Evolutionary conservation across 2,797 vertebrate genomes (phyloP).

Genomic region (Decapterus maruadsi): DNA sequence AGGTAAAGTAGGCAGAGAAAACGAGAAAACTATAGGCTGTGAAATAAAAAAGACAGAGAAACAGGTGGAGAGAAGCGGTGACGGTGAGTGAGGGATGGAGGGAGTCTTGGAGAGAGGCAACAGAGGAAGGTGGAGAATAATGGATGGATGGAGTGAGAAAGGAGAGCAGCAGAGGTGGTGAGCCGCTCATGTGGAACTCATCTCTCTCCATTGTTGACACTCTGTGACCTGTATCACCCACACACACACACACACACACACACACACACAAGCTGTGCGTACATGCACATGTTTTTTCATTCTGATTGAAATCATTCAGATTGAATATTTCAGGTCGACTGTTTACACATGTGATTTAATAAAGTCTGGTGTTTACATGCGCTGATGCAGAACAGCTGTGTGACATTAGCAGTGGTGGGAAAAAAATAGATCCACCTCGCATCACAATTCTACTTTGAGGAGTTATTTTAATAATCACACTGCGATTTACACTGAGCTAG

Average conservation of each 20-base stretch:
- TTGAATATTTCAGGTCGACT: too few species aligned
- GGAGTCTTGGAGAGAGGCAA: conserved; percentile 15
- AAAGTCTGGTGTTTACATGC: background rate
- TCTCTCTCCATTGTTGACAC: conserved; percentile 78
- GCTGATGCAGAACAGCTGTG: too few species aligned
- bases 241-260: conserved; percentile 38
- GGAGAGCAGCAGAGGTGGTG: conserved; percentile 61
- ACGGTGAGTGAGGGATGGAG: conserved; percentile 19
- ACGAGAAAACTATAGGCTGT: background rate
- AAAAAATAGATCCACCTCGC: too few species aligned
- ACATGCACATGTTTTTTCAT: background rate
- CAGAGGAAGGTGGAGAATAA: conserved; percentile 21
- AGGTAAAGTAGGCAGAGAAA: background rate
- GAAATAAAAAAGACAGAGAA: background rate
- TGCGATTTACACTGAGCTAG: too few species aligned
- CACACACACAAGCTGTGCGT: conserved; percentile 3
- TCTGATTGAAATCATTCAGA: background rate
- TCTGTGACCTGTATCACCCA: conserved; percentile 74
- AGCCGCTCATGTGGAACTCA: conserved; percentile 79
- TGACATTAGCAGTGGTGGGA: too few species aligned
- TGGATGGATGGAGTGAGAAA: conserved; percentile 45
- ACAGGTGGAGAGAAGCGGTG: background rate
- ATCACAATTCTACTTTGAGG: too few species aligned
- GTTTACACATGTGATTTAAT: background rate
- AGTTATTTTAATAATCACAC: too few species aligned